A percentile compares a stretch with the other conserved stretches of the same genome.
Conservation (phyloP, 2,113 vertebrate species). For the Clarias magur region DNA sequence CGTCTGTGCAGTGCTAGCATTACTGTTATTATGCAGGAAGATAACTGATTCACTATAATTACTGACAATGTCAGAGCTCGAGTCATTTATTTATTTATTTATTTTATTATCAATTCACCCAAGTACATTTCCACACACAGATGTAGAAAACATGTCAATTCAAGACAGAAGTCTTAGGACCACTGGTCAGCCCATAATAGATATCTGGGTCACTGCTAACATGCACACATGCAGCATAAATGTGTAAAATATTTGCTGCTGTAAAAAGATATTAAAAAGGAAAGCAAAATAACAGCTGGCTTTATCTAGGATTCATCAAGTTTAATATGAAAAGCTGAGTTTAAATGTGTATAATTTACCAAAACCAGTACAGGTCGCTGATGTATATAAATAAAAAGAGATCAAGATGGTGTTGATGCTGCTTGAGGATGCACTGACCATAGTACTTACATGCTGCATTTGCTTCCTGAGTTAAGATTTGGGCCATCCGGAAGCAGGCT, state of each 20-base stretch:
- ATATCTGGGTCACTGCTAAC: not conserved
- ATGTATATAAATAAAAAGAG: not conserved
- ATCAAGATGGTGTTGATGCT: not conserved
- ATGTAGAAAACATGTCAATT: not conserved
- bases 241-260: not conserved
- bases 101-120: not conserved
- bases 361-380: not conserved
- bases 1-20: conserved; percentile 3
- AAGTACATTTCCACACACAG: not conserved
- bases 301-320: not conserved
- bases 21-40: conserved; percentile 3
- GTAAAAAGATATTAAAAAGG: not conserved
- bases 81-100: not conserved
- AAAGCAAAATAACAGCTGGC: not conserved
- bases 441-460: conserved; percentile 87
- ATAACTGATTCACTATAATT: not conserved
- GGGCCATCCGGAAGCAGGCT: conserved; percentile 77
- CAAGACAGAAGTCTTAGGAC: not conserved
- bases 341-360: not conserved
- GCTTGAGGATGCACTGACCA: not conserved
- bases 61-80: not conserved
- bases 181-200: not conserved
- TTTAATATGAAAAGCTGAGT: not conserved
- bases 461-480: conserved; percentile 76
- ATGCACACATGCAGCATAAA: not conserved